These are phyloP conservation scores for Nomada goodeniana DNA, from an alignment of 2,888 invertebrate species.

Conservation along the genomic window DNA sequence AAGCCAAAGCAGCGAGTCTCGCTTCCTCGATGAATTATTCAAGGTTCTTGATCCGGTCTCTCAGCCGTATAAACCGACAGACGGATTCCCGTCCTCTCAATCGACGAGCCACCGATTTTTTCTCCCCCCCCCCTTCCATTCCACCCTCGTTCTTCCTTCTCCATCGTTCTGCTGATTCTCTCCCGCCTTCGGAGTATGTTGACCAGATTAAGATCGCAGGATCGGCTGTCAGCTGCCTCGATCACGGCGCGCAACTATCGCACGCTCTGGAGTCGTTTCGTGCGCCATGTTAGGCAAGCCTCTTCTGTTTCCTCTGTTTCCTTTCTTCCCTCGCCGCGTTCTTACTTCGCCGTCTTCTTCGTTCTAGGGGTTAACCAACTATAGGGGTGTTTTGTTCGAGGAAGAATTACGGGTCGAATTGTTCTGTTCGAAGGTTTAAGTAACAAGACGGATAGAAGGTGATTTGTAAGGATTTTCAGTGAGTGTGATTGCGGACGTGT, in stretches of 20 bases:
- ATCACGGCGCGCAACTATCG: constrained; percentile 62
- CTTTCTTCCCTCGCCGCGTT: constrained; percentile 7
- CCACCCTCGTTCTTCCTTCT: constrained; percentile 2
- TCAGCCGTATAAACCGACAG: constrained; percentile 73
- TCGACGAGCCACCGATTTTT: constrained; percentile 71
- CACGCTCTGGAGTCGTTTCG: constrained; percentile 66
- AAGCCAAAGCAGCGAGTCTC: constrained; percentile 61
- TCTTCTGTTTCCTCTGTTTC: constrained; percentile 32
- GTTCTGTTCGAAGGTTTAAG: no score
- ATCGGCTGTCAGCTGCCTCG: constrained; percentile 81
- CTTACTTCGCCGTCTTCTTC: neutral
- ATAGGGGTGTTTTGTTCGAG: no score
- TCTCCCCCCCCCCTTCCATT: constrained; percentile 11
- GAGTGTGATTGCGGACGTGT: no score
- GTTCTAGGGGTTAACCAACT: no score
- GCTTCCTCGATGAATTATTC: constrained; percentile 80
- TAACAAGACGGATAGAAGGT: no score
- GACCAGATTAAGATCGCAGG: constrained; percentile 82
- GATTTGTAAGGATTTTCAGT: no score
- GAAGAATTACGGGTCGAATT: no score
- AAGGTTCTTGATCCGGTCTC: constrained; percentile 79
- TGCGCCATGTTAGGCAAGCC: constrained; percentile 70
- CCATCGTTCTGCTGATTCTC: constrained; percentile 27
- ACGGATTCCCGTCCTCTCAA: constrained; percentile 78
- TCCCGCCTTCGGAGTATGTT: constrained; percentile 70